Conservation (phyloP, 2,113 vertebrate species). For the Tetrao urogallus region DNA sequence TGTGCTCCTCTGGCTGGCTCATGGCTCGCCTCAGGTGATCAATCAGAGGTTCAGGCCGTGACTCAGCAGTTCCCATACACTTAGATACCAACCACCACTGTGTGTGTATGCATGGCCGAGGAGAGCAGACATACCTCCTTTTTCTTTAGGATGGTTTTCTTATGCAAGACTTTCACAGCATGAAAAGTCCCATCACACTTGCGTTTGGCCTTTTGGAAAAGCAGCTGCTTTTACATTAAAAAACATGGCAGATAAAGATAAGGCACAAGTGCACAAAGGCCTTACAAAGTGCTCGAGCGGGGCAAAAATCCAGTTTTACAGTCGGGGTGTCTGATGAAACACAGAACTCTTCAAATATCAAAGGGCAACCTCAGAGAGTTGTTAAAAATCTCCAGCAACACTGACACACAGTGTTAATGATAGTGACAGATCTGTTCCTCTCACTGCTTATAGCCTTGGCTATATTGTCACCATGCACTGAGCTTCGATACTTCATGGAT, state of each 20-base stretch:
- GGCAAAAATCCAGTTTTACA: not conserved
- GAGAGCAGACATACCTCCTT: conserved; percentile 86
- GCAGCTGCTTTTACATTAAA: not conserved
- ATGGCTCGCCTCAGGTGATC: too few relatives aligned
- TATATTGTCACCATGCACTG: not conserved
- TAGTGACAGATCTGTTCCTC: not conserved
- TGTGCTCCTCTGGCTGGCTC: too few relatives aligned
- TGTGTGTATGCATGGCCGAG: not conserved
- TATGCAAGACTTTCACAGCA: conserved; percentile 96
- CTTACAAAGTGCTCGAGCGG: accelerated
- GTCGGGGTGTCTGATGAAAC: not conserved
- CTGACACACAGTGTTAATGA: not conserved
- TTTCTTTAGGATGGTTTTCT: conserved; percentile 96
- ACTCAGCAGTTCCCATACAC: too few relatives aligned
- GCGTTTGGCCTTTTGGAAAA: conserved; percentile 80
- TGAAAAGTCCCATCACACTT: conserved; percentile 93
- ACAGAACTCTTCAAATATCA: not conserved
- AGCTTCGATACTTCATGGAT: not conserved
- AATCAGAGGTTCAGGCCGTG: too few relatives aligned
- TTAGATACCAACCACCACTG: not conserved
- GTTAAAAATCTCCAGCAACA: not conserved
- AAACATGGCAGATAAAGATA: not conserved
- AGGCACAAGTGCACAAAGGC: not conserved
- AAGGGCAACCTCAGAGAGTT: not conserved
- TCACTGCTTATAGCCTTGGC: not conserved